A percentile compares a stretch with the other conserved stretches of the same genome.
phyloP scores from a whole-genome alignment of 2,797 vertebrate species.

The Darevskia nairensis region DNA sequence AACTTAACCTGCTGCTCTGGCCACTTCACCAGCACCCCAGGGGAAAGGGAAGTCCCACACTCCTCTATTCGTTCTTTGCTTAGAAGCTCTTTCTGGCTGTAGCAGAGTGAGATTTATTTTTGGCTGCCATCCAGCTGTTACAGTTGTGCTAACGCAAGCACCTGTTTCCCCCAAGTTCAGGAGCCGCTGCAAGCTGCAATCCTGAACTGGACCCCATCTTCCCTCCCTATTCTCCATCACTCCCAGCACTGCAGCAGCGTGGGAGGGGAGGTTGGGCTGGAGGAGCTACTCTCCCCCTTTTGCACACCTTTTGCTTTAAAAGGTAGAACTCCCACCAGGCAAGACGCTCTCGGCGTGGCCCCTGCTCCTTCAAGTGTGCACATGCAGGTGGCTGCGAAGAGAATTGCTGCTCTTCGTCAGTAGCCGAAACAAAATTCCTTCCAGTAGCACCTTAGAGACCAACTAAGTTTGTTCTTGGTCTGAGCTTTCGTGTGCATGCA shows the following conservation, averaged over 20 bases:
- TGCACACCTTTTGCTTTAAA: neutral
- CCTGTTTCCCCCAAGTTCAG: neutral
- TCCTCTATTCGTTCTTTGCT: conserved; percentile 24
- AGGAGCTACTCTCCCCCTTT: no score
- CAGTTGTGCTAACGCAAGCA: neutral
- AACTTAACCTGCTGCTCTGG: conserved; percentile 36
- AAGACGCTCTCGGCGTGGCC: neutral
- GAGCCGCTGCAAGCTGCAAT: neutral
- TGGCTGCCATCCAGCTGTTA: neutral
- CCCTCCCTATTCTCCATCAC: neutral
- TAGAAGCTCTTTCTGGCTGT: neutral
- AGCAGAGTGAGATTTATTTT: accelerated
- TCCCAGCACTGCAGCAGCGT: neutral
- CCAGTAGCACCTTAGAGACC: no score
- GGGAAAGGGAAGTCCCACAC: conserved; percentile 15
- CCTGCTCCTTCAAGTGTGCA: neutral
- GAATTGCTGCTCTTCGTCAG: no score
- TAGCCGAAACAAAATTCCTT: no score
- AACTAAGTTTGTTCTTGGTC: no score
- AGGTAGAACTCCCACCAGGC: neutral
- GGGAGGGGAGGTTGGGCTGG: neutral
- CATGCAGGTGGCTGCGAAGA: no score
- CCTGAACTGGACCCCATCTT: neutral
- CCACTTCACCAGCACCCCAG: neutral
- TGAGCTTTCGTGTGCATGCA: no score